Evolutionary conservation across 2,113 vertebrate genomes (phyloP).

Genomic region (Gymnarchus niloticus): DNA sequence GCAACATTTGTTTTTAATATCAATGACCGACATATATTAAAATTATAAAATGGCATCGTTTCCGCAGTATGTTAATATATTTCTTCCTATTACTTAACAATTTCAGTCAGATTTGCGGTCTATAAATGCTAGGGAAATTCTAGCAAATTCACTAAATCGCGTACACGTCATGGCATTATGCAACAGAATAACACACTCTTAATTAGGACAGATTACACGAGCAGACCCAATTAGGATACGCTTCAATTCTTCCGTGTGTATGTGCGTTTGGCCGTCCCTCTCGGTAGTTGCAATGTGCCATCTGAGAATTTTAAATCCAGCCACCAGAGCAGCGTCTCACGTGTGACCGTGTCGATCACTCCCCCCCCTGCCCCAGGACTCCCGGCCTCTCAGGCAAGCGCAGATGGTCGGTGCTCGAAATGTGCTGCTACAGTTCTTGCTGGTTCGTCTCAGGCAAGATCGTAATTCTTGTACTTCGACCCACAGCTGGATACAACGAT

Average conservation of each 20-base stretch:
- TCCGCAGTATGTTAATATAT: too few relatives aligned
- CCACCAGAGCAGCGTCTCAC: slow-evolving; percentile 20
- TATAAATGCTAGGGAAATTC: neutral
- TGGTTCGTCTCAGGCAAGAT: neutral
- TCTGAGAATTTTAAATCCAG: neutral
- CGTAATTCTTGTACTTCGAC: neutral
- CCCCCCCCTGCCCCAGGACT: neutral
- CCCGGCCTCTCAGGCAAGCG: neutral
- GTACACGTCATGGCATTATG: neutral
- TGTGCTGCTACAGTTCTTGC: neutral
- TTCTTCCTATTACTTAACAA: neutral
- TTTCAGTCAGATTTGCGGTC: neutral
- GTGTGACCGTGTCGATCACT: neutral
- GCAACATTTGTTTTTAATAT: too few relatives aligned
- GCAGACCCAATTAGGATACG: slow-evolving; percentile 16
- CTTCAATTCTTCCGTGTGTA: neutral
- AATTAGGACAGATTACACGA: slow-evolving; percentile 14
- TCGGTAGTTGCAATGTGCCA: neutral
- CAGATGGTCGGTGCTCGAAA: neutral
- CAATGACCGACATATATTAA: too few relatives aligned
- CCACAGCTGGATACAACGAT: neutral
- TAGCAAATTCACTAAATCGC: neutral
- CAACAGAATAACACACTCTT: slow-evolving; percentile 9
- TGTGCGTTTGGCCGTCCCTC: neutral
- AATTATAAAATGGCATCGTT: too few relatives aligned